These are phyloP conservation scores for Dryadula phaetusa DNA, from an alignment of 2,888 invertebrate species.

Conservation along the genomic window DNA sequence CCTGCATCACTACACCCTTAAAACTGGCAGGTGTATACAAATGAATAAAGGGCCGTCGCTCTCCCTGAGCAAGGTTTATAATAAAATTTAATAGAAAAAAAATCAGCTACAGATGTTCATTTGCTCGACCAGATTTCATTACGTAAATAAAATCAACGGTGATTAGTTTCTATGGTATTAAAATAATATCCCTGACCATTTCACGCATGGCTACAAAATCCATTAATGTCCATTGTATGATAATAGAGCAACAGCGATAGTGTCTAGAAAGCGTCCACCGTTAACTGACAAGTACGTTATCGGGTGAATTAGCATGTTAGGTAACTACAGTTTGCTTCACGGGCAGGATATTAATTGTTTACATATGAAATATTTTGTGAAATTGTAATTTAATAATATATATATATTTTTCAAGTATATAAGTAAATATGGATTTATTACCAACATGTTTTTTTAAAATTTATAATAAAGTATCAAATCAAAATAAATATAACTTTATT, in stretches of 20 bases:
- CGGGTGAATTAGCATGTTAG: constrained; percentile 71
- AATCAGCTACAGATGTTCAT: background rate
- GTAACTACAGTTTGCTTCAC: constrained; percentile 55
- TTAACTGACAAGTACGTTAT: constrained; percentile 66
- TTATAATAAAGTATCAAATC: no score
- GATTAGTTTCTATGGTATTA: background rate
- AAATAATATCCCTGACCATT: constrained; percentile 3
- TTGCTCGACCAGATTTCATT: background rate
- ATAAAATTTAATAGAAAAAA: constrained; percentile 16
- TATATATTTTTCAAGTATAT: no score
- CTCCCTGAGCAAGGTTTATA: constrained; percentile 24
- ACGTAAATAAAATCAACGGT: background rate
- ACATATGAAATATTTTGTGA: constrained; percentile 27
- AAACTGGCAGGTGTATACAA: constrained; percentile 56
- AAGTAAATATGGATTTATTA: no score
- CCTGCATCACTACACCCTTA: constrained; percentile 53
- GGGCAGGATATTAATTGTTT: constrained; percentile 43
- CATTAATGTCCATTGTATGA: constrained; percentile 72
- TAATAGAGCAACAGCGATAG: constrained; percentile 55
- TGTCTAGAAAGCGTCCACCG: constrained; percentile 69
- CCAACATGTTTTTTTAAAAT: no score
- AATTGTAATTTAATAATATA: no score
- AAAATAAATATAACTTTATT: no score
- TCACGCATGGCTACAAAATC: constrained; percentile 47
- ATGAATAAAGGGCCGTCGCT: constrained; percentile 34